A percentile compares a stretch with the other conserved stretches of the same genome.
Conservation (phyloP, 1,140 invertebrate genomes). For the Diplogasteroides magnus region DNA sequence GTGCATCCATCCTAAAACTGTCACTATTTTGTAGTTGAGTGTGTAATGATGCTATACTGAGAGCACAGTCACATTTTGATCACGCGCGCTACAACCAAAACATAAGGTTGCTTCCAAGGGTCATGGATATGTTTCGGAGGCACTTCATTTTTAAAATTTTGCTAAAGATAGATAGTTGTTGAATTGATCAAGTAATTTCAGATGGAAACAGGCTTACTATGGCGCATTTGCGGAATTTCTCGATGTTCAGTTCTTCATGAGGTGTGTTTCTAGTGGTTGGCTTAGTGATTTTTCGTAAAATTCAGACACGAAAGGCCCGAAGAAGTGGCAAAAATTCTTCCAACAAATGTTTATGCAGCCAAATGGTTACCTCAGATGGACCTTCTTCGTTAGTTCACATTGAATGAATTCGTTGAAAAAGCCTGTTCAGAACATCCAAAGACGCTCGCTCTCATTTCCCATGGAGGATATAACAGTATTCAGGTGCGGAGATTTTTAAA, state of each 20-base stretch:
- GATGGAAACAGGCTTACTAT: conserved; percentile 11
- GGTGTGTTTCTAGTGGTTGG: too few species aligned
- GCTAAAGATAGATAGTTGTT: too few species aligned
- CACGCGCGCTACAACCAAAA: background rate
- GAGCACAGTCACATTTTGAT: too few species aligned
- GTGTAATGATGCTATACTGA: too few species aligned
- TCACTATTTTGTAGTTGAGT: background rate
- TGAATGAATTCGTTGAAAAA: too few species aligned
- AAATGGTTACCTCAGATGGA: conserved; percentile 38
- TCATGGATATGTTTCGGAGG: background rate
- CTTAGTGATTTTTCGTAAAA: too few species aligned
- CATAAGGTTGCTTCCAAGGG: background rate
- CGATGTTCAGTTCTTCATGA: conserved; percentile 3
- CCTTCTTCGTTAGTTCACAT: too few species aligned
- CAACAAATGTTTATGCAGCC: conserved; percentile 22
- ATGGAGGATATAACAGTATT: conserved; percentile 73
- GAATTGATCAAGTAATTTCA: too few species aligned
- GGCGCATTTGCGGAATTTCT: conserved; percentile 8
- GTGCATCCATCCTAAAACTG: too few species aligned
- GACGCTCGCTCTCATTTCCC: conserved; percentile 68
- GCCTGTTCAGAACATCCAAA: too few species aligned
- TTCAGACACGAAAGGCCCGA: conserved; percentile 1
- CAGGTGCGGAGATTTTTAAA: too few species aligned
- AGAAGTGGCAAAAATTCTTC: background rate
- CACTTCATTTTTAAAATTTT: too few species aligned